Base-by-base conservation (phyloP, 2,797 vertebrate genomes). In the Thalassophryne amazonica region DNA sequence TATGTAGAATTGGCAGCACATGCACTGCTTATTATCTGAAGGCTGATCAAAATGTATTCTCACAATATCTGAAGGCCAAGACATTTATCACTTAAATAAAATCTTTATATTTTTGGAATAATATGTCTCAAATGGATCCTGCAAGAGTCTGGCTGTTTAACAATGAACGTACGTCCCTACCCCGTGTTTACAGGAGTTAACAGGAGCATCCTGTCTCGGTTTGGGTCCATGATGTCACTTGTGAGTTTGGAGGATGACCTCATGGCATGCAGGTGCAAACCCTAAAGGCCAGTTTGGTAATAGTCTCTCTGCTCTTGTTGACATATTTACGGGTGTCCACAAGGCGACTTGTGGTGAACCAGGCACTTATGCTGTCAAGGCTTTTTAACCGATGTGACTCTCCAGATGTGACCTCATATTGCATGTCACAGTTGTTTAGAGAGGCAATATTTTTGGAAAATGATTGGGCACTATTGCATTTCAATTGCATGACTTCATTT, bases 211-310 rank as follows among this genome's bases (percentile, higher is more conserved):
- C 59, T 72, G 70, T 53, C 32, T 52, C 17, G 8, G n/a, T 33
- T 58, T 28, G 4, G 13, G 54, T 56, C 51, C 51, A 49, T 60
- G 54, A 52, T 50, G 43, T 62, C 27, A 56, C 28, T 27, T 53
- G 25, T 19, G 42, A 38, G 38, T 40, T 37, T 58, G 42, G 19
- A 38, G 52, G 59, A 69, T 77, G 80, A 85, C 73, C 77, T 84
- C 66, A 49, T 30, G 36, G 41, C 33, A 36, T 50, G 71, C 85
- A 86, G 85, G 77, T 84, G 78, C 69, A 73, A 62, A 69, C 69
- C 73, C 63, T 64, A 58, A 62, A 78, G 73, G 83, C 30, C 58
- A 78, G 86, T 76, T 79, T 80, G 70, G 76, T 74, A 57, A 70
- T 23, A 7, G 60, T 54, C 50, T 20, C 37, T 73, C 54, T 53